These are phyloP conservation scores for Orussus abietinus DNA, from an alignment of 1,140 invertebrate genomes.

Conservation along the genomic window DNA sequence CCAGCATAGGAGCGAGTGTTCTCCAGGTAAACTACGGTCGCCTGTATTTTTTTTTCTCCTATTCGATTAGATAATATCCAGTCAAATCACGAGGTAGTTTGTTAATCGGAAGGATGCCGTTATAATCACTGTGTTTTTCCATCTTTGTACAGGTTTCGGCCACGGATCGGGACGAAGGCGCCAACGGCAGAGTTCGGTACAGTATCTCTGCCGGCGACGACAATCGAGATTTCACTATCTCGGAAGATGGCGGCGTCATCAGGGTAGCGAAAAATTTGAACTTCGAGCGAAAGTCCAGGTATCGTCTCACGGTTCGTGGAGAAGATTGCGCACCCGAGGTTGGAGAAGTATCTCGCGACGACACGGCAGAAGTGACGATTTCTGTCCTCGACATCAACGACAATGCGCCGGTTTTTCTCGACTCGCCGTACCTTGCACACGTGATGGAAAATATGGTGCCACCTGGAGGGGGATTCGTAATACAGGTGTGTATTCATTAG, in stretches of 20 bases:
- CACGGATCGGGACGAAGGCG: slow-evolving; percentile 85
- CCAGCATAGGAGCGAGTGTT: slow-evolving; percentile 86
- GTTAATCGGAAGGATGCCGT: no score
- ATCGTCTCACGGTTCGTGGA: slow-evolving; percentile 77
- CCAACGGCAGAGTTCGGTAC: slow-evolving; percentile 85
- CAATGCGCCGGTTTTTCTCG: slow-evolving; percentile 85
- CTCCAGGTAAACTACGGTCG: slow-evolving; percentile 73
- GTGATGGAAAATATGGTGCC: slow-evolving; percentile 89
- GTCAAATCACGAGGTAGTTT: no score
- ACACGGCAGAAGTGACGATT: slow-evolving; percentile 69
- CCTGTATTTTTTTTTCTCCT: no score
- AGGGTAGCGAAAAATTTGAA: slow-evolving; percentile 87
- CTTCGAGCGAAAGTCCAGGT: slow-evolving; percentile 82
- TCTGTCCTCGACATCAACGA: slow-evolving; percentile 91
- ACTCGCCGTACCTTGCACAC: slow-evolving; percentile 85
- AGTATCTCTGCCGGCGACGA: slow-evolving; percentile 84
- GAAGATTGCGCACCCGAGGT: slow-evolving; percentile 79
- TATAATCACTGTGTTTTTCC: no score
- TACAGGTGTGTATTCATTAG: slow-evolving; percentile 42
- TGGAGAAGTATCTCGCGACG: slow-evolving; percentile 58
- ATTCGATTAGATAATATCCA: no score
- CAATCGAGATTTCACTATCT: slow-evolving; percentile 85
- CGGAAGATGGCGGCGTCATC: slow-evolving; percentile 84
- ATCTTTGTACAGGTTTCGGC: slow-evolving; percentile 75
- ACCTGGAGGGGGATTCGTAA: slow-evolving; percentile 71